phyloP scores from a whole-genome alignment of 2,888 invertebrate species.

The Bursaphelenchus okinawaensis region DNA sequence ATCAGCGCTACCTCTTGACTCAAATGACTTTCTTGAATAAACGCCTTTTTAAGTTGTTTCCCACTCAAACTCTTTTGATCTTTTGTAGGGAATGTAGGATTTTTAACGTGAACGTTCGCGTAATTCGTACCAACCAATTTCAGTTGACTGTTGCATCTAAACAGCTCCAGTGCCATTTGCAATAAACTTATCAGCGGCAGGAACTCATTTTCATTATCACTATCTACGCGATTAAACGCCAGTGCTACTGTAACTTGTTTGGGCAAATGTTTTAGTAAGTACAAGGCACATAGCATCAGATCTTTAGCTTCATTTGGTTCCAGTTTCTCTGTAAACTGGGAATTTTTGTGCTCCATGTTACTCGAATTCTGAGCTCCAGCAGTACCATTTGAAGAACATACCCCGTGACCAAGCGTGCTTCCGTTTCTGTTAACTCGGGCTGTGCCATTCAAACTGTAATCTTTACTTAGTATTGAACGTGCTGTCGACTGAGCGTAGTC shows the following conservation, averaged over 20 bases:
- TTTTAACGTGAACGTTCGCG: no score
- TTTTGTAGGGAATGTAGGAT: neutral
- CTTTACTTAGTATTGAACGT: conserved; percentile 5
- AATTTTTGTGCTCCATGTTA: conserved; percentile 3
- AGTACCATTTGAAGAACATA: neutral
- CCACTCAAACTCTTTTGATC: neutral
- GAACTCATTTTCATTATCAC: conserved; percentile 6
- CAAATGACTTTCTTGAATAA: conserved; percentile 30
- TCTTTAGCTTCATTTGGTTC: conserved; percentile 59
- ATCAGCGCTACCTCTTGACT: conserved; percentile 77
- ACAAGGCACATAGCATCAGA: conserved; percentile 65
- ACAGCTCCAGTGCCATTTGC: conserved; percentile 45
- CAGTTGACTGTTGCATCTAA: conserved; percentile 33
- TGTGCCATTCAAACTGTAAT: no score
- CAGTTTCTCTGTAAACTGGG: conserved; percentile 48
- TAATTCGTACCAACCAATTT: neutral
- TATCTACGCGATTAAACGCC: neutral
- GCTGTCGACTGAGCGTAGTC: conserved; percentile 10
- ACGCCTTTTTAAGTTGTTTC: neutral
- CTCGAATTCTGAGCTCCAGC: neutral
- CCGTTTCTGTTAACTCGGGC: no score
- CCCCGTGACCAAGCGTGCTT: no score
- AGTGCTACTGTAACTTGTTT: conserved; percentile 61
- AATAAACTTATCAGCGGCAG: conserved; percentile 37
- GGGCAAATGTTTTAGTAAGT: conserved; percentile 80